Percentiles rank a stretch among this genome's conserved stretches.
Conservation (phyloP, 2,797 vertebrate genomes). For the Sebastes itinus region DNA sequence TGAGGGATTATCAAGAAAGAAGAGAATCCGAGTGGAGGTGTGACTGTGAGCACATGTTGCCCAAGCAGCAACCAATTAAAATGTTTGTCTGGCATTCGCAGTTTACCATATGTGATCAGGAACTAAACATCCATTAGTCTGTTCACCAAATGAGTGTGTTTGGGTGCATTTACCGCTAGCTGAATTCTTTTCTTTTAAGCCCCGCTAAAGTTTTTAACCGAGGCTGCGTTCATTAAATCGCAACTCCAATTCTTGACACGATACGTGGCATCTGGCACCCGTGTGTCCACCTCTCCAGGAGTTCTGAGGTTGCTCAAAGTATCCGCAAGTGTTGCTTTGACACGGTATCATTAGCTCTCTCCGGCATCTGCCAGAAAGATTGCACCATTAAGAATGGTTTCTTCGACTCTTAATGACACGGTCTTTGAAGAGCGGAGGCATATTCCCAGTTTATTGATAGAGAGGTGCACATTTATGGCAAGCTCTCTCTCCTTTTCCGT, state of each 20-base stretch:
- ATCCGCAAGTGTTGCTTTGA: constrained; percentile 44
- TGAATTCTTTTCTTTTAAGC: constrained; percentile 21
- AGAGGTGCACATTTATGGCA: constrained; percentile 32
- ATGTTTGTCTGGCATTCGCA: constrained; percentile 1
- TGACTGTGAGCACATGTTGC: constrained; percentile 9
- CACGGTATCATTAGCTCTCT: constrained; percentile 16
- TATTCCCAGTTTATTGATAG: constrained; percentile 29
- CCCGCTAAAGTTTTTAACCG: constrained; percentile 18
- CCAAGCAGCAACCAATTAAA: background rate
- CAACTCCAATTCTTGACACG: background rate
- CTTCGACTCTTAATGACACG: constrained; percentile 6
- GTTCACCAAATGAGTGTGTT: constrained; percentile 42
- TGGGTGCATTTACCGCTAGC: constrained; percentile 23
- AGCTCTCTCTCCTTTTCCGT: constrained; percentile 39
- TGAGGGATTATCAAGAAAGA: background rate
- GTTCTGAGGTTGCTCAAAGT: constrained; percentile 18
- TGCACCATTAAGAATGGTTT: constrained; percentile 12
- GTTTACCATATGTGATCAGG: background rate
- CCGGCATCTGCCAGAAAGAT: constrained; percentile 47
- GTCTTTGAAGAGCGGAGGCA: constrained; percentile 27
- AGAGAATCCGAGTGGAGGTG: background rate
- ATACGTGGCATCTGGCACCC: constrained; percentile 51
- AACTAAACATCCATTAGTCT: constrained; percentile 3
- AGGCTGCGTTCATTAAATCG: constrained; percentile 44
- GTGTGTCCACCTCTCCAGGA: constrained; percentile 46